These are phyloP conservation scores for Neolamprologus longior DNA, from an alignment of 2,113 vertebrate species.

Conservation along the genomic window DNA sequence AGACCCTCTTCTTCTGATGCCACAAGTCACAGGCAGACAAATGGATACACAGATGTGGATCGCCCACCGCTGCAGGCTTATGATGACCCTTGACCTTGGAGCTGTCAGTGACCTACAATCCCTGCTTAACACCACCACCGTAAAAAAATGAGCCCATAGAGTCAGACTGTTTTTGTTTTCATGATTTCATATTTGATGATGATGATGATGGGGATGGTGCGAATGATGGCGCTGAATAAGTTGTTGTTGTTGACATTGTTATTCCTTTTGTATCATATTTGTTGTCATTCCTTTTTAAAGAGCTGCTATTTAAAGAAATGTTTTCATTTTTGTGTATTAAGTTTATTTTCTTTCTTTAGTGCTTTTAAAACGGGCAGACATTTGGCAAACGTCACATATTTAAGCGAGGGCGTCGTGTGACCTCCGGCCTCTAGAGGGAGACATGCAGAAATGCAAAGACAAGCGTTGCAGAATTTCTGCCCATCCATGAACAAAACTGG, in stretches of 20 bases:
- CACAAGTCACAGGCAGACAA: constrained; percentile 36
- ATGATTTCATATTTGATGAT: neutral
- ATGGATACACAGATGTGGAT: constrained; percentile 27
- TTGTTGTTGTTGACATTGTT: constrained; percentile 11
- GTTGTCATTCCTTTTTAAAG: constrained; percentile 65
- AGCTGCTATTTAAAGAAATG: constrained; percentile 72
- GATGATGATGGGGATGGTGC: neutral
- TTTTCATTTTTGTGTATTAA: constrained; percentile 22
- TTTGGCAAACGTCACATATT: neutral
- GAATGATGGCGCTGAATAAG: neutral
- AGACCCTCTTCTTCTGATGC: constrained; percentile 29
- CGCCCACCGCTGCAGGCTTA: neutral
- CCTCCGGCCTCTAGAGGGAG: constrained; percentile 50
- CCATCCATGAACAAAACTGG: neutral
- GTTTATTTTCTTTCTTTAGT: constrained; percentile 39
- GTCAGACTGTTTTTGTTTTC: constrained; percentile 8
- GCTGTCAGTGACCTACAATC: constrained; percentile 30
- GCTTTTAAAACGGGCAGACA: constrained; percentile 40
- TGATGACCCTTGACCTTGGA: constrained; percentile 24
- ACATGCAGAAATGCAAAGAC: constrained; percentile 54
- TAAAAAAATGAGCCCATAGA: constrained; percentile 14
- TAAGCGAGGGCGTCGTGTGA: constrained; percentile 11
- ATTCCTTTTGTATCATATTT: constrained; percentile 46
- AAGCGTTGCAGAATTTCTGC: neutral
- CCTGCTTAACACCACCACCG: constrained; percentile 43